A percentile compares a stretch with the other conserved stretches of the same genome.
These are phyloP conservation scores for Pseudolaguvia tuberculata DNA, from an alignment of 2,113 vertebrate genomes.

Conservation along the genomic window DNA sequence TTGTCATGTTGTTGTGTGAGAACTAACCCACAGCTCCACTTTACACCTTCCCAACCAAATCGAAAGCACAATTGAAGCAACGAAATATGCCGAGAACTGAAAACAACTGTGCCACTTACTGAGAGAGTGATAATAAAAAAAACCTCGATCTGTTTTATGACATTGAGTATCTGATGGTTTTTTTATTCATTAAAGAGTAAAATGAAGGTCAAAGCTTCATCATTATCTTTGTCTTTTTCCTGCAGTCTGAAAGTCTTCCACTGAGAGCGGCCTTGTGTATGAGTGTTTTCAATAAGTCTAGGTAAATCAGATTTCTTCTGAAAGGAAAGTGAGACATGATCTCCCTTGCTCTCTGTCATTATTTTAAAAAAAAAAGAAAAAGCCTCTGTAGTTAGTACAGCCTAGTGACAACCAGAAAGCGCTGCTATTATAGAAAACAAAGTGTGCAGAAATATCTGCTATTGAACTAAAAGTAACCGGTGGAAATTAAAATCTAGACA, in stretches of 20 bases:
- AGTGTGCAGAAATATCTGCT: constrained; percentile 1
- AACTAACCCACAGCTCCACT: neutral
- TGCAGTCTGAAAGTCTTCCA: constrained; percentile 12
- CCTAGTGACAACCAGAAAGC: constrained; percentile 26
- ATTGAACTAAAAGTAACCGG: constrained; percentile 2
- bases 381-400: constrained; percentile 18
- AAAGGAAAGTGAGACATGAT: constrained; percentile 28
- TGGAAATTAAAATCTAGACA: neutral
- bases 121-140: constrained; percentile 23
- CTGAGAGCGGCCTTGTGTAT: constrained; percentile 21
- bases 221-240: constrained; percentile 20
- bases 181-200: constrained; percentile 20
- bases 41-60: neutral
- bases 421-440: constrained; percentile 29
- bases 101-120: constrained; percentile 5
- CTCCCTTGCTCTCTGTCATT: constrained; percentile 28
- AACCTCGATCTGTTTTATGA: constrained; percentile 10
- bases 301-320: constrained; percentile 30
- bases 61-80: constrained; percentile 22
- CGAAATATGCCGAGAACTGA: constrained; percentile 11
- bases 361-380: no score
- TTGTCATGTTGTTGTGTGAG: neutral
- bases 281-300: constrained; percentile 38
- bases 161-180: constrained; percentile 9
- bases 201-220: constrained; percentile 36